Percentiles rank a stretch among this genome's conserved stretches.
phyloP scores from a whole-genome alignment of 2,888 invertebrate species.

The Andricus quercusramuli region DNA sequence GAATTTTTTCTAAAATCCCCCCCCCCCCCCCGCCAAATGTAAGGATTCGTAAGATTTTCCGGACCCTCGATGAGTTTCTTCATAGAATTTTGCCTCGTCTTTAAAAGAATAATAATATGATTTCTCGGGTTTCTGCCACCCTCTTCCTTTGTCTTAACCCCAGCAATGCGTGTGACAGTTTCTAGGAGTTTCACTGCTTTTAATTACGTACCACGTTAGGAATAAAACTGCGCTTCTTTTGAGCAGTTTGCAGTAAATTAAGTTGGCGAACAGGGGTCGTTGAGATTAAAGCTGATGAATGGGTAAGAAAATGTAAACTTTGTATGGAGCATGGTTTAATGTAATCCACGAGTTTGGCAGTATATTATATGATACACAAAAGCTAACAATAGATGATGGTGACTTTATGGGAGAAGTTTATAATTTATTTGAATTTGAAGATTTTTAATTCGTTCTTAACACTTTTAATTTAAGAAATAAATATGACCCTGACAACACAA shows the following conservation, averaged over 20 bases:
- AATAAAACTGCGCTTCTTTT: slow-evolving; percentile 27
- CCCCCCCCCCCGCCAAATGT: no score
- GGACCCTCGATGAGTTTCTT: no score
- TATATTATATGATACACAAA: background rate
- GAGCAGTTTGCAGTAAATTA: slow-evolving; percentile 32
- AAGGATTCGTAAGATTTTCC: no score
- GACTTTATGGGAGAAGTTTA: background rate
- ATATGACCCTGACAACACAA: no score
- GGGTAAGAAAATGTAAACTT: slow-evolving; percentile 13
- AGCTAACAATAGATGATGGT: background rate
- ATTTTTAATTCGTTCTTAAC: background rate
- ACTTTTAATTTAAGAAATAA: background rate
- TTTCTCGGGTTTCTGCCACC: background rate
- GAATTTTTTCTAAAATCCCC: no score
- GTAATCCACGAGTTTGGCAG: background rate
- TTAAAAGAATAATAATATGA: background rate
- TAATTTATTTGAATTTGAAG: background rate
- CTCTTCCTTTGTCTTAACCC: slow-evolving; percentile 14
- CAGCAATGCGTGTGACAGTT: slow-evolving; percentile 21
- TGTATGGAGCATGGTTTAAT: background rate
- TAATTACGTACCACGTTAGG: slow-evolving; percentile 31
- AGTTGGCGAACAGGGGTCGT: slow-evolving; percentile 8
- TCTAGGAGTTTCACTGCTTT: slow-evolving; percentile 34
- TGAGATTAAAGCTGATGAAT: slow-evolving; percentile 27
- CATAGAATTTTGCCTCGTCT: background rate